phyloP scores from a whole-genome alignment of 2,888 invertebrate genomes.

The Ligdia adustata region DNA sequence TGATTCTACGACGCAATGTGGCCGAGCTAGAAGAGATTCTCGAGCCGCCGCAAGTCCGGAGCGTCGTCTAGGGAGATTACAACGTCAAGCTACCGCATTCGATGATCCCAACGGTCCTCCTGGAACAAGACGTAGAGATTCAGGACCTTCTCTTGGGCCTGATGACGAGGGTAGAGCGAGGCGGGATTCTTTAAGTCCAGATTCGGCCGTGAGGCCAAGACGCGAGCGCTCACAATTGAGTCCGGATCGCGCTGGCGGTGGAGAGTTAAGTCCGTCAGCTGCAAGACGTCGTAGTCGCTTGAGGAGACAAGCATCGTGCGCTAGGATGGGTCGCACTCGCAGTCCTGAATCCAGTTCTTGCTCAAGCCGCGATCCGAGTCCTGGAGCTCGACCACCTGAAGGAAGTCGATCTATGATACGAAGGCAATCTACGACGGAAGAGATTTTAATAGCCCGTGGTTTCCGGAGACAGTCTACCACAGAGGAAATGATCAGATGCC shows the following conservation, averaged over 20 bases:
- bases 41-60: constrained; percentile 87
- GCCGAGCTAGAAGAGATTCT: constrained; percentile 87
- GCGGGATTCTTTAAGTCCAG: constrained; percentile 94
- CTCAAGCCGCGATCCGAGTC: constrained; percentile 93
- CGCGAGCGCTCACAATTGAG: constrained; percentile 92
- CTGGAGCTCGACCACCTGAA: constrained; percentile 86
- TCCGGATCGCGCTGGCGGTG: constrained; percentile 91
- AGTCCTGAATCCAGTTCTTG: constrained; percentile 91
- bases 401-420: constrained; percentile 89
- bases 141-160: constrained; percentile 93
- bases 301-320: constrained; percentile 92
- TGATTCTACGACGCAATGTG: constrained; percentile 94
- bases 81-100: constrained; percentile 94
- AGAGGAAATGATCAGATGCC: constrained; percentile 96
- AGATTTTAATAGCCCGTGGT: constrained; percentile 94
- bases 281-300: constrained; percentile 87
- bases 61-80: constrained; percentile 87
- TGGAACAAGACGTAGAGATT: constrained; percentile 88
- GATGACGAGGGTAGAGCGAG: constrained; percentile 91
- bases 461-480: constrained; percentile 95
- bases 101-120: constrained; percentile 93
- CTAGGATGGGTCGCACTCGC: constrained; percentile 82
- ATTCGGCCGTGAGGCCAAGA: constrained; percentile 91
- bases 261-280: constrained; percentile 91
- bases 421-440: constrained; percentile 95